Base-by-base conservation (phyloP, 2,797 vertebrate species). In the Prionace glauca region DNA sequence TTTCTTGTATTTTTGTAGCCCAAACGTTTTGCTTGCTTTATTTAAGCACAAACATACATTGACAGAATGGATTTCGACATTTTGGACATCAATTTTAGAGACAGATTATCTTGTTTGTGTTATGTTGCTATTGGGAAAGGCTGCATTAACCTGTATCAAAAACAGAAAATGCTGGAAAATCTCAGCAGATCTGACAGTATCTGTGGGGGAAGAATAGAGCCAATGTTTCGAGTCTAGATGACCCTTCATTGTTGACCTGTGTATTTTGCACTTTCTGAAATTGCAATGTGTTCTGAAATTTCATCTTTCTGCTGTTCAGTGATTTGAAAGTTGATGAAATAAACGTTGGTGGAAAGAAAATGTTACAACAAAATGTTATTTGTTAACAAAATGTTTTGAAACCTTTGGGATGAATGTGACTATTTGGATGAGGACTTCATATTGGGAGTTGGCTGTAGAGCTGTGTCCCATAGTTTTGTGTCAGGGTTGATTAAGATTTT, bases 211-310 rank as follows among this genome's bases (percentile, higher is more conserved):
- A 56, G 50, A 56, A 56, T 56, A 56, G 50, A 56, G 50, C 50
- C 50, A 56, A 56, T 3, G 5, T 56, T 56, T 56, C 50, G 50
- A 56, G 50, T 56, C 50, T 56, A 56, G 50, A 56, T 56, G 50
- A 56, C 50, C 50, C 50, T 56, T 56, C 5, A 3, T 56, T 56
- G 5, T 29, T 94, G 36, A 94, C 67, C 41, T 3, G 71, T 26
- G 41, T 50, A 94, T 45, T 41, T 62, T 90, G 60, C 88, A 91
- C 29, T 81, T 81, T 45, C 1, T 91, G 41, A 94, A 94, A 94
- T 94, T 94, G 92, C n/a, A 69, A 22, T 92, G 65, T 41, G 41
- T 74, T 50, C 41, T 72, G 92, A 94, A 41, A 72, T 94, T 72
- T 45, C 36, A 32, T 29, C 24, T 71, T 60, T 91, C 32, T 18